phyloP scores from a whole-genome alignment of 1,140 invertebrate species.

The Heliothis subflexa region DNA sequence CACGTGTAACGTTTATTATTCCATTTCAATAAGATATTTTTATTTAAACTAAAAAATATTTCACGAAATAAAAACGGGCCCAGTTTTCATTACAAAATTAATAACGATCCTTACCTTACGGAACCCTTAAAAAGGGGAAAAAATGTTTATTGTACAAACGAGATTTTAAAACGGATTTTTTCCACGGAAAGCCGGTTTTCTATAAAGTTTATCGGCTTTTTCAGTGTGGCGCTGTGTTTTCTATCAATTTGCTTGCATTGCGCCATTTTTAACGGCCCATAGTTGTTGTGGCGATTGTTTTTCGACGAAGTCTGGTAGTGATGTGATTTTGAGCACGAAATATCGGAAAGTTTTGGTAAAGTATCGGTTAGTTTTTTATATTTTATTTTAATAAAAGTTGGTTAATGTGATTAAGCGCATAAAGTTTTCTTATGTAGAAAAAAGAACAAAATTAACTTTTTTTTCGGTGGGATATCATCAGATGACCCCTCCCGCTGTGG shows the following conservation, averaged over 20 bases:
- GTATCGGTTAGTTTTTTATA: too few species aligned
- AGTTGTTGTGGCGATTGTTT: constrained; percentile 5
- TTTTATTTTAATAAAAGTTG: too few species aligned
- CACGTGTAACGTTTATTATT: too few species aligned
- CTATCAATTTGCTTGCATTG: constrained; percentile 24
- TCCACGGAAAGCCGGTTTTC: neutral
- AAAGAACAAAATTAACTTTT: too few species aligned
- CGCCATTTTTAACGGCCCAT: neutral
- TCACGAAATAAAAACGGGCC: too few species aligned
- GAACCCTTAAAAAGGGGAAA: neutral
- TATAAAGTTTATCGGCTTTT: constrained; percentile 23
- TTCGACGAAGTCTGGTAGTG: neutral
- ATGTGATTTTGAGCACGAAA: neutral
- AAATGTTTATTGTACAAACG: constrained; percentile 1
- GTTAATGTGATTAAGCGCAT: too few species aligned
- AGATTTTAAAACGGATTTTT: constrained; percentile 16
- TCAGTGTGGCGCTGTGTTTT: neutral
- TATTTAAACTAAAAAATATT: too few species aligned
- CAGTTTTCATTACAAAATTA: neutral
- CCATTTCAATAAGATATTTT: too few species aligned
- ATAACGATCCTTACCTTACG: neutral
- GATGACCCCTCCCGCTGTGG: too few species aligned
- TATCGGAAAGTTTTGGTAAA: neutral
- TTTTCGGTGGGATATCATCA: too few species aligned
- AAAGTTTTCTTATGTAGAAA: too few species aligned